Evolutionary conservation across 1,140 invertebrate species (phyloP).

Genomic region (Eumeta japonica): DNA sequence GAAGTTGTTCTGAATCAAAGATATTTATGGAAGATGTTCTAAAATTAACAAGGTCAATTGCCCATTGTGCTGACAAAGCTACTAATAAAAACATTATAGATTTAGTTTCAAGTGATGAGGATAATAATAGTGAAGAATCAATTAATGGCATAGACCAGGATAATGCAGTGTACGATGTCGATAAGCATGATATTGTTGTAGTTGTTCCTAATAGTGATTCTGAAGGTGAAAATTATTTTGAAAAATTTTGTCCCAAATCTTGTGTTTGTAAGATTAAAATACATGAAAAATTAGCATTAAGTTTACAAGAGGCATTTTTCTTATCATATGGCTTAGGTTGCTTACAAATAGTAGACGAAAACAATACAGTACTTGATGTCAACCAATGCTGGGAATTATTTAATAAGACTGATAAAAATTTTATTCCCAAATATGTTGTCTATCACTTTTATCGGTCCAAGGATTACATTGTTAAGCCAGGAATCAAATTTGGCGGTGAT

Average conservation of each 20-base stretch:
- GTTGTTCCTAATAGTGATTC: conserved; percentile 67
- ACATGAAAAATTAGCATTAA: conserved; percentile 65
- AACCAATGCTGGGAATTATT: conserved; percentile 67
- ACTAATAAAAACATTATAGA: conserved; percentile 34
- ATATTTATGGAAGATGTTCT: conserved; percentile 33
- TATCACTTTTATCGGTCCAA: conserved; percentile 87
- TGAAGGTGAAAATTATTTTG: conserved; percentile 65
- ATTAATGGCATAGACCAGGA: too few species aligned
- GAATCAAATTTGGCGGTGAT: conserved; percentile 86
- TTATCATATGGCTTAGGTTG: conserved; percentile 73
- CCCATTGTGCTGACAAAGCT: conserved; percentile 24
- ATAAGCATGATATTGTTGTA: conserved; percentile 52
- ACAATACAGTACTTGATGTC: conserved; percentile 59
- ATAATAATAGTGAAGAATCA: conserved; percentile 19
- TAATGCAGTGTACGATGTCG: conserved; percentile 13
- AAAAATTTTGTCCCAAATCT: conserved; percentile 60
- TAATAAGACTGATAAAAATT: conserved; percentile 60
- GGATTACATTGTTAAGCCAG: conserved; percentile 87
- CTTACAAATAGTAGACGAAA: conserved; percentile 63
- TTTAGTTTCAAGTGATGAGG: conserved; percentile 40
- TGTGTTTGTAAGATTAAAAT: conserved; percentile 60
- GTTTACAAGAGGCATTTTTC: conserved; percentile 79
- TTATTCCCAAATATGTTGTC: conserved; percentile 74
- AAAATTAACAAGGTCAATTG: conserved; percentile 27
- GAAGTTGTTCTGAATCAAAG: conserved; percentile 30